Base-by-base conservation (phyloP, 2,888 invertebrate species). In the Barypeithes pellucidus region DNA sequence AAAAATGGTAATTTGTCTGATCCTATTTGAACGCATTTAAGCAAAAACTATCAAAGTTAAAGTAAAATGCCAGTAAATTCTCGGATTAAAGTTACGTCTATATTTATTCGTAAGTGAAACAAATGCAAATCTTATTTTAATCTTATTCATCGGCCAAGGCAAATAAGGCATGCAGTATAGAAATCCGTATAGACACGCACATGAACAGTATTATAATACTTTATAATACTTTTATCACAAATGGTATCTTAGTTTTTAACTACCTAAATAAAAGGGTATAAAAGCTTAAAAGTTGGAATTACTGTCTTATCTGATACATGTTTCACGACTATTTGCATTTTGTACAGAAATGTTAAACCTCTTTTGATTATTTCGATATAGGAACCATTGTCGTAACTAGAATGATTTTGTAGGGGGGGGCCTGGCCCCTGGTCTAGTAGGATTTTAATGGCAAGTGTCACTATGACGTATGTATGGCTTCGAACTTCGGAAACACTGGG, bases 131-230 rank as follows among this genome's bases (percentile, higher is more conserved):
- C 12, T 41, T 11, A n/a, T 20, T 61, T 61, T 61, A 39, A 61
- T 61, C 61, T 61, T 20, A 61, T 18, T 61, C 61, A 43, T 16
- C 9, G 16, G n/a, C 39, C 18, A 41, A 41, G 12, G 41, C 12
- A 41, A 57, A 41, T 43, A 43, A 61, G 20, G 20, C 61, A 61
- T 5, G 61, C 41, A 41, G 8, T 43, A 39, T 43, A 39, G 12
- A 61, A 61, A 61, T 11, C 22, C 41, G 16, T 61, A 61, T 43
- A 61, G 22, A 22, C 61, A 61, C 61, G 61, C 61, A 61, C 61
- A n/a, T n/a, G n/a, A n/a, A n/a, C n/a, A n/a, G n/a, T 22, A 61
- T 41, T 39, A 61, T 16, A 39, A 39, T 61, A 11, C 24, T 43
- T 41, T 60, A 18, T 61, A 61, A 4, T 43, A 43, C 61, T 22